Evolutionary conservation across 2,113 vertebrate species (phyloP).

Genomic region (Sprattus sprattus): DNA sequence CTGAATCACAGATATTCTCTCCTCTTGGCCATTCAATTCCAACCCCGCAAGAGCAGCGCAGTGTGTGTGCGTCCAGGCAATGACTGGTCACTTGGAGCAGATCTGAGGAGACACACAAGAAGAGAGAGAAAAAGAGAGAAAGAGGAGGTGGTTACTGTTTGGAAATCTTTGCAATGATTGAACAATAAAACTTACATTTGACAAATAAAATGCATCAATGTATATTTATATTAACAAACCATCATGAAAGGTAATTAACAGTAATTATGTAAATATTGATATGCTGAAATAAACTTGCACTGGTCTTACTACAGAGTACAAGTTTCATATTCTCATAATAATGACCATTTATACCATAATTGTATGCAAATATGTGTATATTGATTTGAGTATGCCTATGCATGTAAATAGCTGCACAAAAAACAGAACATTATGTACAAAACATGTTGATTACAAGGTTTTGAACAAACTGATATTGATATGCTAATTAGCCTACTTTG

Average conservation of each 20-base stretch:
- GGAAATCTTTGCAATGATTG: not conserved
- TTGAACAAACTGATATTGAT: slow-evolving; percentile 10
- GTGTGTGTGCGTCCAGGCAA: slow-evolving; percentile 49
- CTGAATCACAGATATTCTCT: slow-evolving; percentile 46
- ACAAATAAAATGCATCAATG: not conserved
- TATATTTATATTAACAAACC: not conserved
- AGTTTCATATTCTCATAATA: not conserved
- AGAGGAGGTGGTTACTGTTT: slow-evolving; percentile 17
- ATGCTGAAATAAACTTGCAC: not conserved
- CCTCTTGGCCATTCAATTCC: slow-evolving; percentile 62
- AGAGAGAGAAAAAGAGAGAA: slow-evolving; percentile 16
- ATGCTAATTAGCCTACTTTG: slow-evolving; percentile 15
- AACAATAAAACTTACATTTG: too few relatives aligned
- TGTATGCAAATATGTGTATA: not conserved
- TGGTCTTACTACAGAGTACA: not conserved
- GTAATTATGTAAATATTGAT: not conserved
- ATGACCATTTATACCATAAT: not conserved
- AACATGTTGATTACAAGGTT: not conserved
- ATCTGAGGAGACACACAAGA: slow-evolving; percentile 46
- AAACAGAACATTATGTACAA: not conserved
- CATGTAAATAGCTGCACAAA: slow-evolving; percentile 2
- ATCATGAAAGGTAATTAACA: not conserved
- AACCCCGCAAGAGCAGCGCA: slow-evolving; percentile 52
- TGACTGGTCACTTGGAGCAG: slow-evolving; percentile 40
- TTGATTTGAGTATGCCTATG: not conserved